phyloP scores from a whole-genome alignment of 2,113 vertebrate species.

The Genyomyrus donnyi region DNA sequence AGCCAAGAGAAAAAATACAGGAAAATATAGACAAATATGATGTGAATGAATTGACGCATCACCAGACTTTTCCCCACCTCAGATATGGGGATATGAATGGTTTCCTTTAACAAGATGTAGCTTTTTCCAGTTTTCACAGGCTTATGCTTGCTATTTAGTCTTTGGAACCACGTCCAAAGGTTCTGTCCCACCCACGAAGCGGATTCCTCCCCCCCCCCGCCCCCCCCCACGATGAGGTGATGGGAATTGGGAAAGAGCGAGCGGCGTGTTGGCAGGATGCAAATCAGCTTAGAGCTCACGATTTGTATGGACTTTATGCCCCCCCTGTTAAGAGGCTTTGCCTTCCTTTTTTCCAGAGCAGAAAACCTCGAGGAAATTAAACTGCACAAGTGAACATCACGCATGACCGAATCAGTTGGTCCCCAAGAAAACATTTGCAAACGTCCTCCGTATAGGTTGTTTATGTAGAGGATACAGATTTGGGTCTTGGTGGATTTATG shows the following conservation, averaged over 20 bases:
- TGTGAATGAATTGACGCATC: neutral
- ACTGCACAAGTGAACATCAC: constrained; percentile 28
- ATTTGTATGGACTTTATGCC: constrained; percentile 18
- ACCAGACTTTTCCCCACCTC: neutral
- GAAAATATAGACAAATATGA: neutral
- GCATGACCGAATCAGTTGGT: constrained; percentile 8
- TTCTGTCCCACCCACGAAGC: neutral
- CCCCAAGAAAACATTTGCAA: neutral
- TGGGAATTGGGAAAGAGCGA: neutral
- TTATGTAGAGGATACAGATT: neutral
- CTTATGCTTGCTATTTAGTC: neutral
- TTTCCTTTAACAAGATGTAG: neutral
- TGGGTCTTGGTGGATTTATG: neutral
- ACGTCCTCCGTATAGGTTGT: neutral
- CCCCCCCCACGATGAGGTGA: neutral
- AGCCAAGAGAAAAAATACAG: neutral
- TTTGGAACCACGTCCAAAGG: neutral
- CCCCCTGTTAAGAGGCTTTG: constrained; percentile 38
- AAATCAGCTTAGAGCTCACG: constrained; percentile 19
- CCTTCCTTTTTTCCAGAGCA: constrained; percentile 3
- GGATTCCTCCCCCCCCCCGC: neutral
- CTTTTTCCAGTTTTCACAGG: neutral
- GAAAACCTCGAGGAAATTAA: constrained; percentile 35
- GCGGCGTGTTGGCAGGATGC: neutral
- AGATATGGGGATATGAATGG: neutral